Evolutionary conservation across 1,140 invertebrate species (phyloP).

Genomic region (Drosophila erecta): DNA sequence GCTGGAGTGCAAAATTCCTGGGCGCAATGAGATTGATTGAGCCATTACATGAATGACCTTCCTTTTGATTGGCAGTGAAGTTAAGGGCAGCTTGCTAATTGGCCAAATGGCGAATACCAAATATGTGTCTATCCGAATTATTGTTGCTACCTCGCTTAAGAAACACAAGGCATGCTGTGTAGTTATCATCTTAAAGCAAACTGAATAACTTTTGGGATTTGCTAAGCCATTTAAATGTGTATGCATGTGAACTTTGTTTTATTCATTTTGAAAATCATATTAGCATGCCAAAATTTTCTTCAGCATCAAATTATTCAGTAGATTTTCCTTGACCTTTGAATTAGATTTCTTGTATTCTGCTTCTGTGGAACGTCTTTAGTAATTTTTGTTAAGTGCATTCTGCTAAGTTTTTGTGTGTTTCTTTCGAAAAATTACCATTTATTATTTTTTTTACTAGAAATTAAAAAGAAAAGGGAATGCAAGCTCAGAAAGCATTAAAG

Average conservation of each 20-base stretch:
- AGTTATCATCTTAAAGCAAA: no score
- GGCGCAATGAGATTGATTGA: slow-evolving; percentile 38
- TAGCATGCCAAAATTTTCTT: not conserved
- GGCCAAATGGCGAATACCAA: not conserved
- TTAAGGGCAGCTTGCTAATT: not conserved
- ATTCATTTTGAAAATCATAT: not conserved
- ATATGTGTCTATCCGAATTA: no score
- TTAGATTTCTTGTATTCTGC: not conserved
- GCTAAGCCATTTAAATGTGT: not conserved
- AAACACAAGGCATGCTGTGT: no score
- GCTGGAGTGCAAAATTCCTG: slow-evolving; percentile 20
- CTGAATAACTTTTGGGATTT: no score
- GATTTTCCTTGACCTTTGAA: not conserved
- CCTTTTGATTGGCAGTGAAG: not conserved
- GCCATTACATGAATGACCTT: slow-evolving; percentile 3
- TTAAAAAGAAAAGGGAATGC: no score
- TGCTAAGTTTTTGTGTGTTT: not conserved
- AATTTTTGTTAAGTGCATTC: slow-evolving; percentile 3
- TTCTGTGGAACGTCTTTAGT: not conserved
- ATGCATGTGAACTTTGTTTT: not conserved
- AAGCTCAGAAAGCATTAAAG: no score
- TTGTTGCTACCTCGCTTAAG: no score
- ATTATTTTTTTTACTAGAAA: not conserved
- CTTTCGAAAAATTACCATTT: not conserved
- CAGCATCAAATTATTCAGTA: not conserved